Conservation (phyloP, 1,140 invertebrate species). For the Helicoverpa armigera region DNA sequence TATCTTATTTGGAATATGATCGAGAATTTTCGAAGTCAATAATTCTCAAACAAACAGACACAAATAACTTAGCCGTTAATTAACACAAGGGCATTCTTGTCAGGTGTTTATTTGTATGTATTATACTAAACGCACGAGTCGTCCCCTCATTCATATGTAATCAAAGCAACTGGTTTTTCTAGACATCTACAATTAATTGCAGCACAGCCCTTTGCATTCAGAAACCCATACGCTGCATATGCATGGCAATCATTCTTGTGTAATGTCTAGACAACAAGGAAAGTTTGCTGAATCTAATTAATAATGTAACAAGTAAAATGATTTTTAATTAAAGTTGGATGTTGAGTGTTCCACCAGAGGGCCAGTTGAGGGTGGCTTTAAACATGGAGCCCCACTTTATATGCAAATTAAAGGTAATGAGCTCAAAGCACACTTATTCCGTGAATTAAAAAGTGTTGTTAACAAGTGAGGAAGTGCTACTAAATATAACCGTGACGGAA, state of each 20-base stretch:
- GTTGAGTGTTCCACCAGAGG: slow-evolving; percentile 31
- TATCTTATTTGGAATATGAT: slow-evolving; percentile 1
- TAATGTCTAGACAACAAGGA: slow-evolving; percentile 18
- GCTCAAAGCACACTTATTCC: slow-evolving; percentile 30
- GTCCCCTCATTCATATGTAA: slow-evolving; percentile 20
- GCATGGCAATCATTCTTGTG: neutral
- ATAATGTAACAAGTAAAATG: slow-evolving; percentile 24
- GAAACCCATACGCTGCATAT: slow-evolving; percentile 3
- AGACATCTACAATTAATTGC: neutral
- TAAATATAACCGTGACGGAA: slow-evolving; percentile 48
- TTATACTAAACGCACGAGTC: neutral
- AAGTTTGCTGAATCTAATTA: slow-evolving; percentile 33
- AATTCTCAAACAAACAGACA: neutral
- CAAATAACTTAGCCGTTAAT: neutral
- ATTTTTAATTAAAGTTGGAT: slow-evolving; percentile 41
- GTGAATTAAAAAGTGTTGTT: slow-evolving; percentile 31
- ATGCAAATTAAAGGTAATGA: slow-evolving; percentile 44
- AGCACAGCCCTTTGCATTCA: slow-evolving; percentile 7
- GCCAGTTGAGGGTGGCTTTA: slow-evolving; percentile 28
- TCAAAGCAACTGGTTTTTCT: slow-evolving; percentile 16
- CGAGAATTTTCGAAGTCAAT: neutral
- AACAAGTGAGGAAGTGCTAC: slow-evolving; percentile 29
- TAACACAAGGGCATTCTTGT: slow-evolving; percentile 2
- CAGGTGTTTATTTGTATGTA: slow-evolving; percentile 1
- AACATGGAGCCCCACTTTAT: slow-evolving; percentile 29